These are phyloP conservation scores for Tachysurus vachellii DNA, from an alignment of 2,113 vertebrate genomes.

Conservation along the genomic window DNA sequence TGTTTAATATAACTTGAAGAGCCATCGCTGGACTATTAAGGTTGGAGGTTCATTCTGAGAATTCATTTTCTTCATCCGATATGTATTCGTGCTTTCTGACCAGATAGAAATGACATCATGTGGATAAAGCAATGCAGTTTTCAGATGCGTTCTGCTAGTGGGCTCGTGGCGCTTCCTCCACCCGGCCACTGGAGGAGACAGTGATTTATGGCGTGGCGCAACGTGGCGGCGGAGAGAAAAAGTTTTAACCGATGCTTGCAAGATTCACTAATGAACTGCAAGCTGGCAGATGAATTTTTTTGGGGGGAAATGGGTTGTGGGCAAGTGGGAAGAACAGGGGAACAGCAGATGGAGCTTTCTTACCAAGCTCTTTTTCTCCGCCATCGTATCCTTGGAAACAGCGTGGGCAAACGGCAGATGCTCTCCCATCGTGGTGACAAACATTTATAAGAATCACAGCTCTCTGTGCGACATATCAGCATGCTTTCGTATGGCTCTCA, in stretches of 20 bases:
- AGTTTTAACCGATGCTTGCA: conserved; percentile 56
- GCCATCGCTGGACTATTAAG: not conserved
- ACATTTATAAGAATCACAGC: conserved; percentile 50
- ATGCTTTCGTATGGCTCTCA: conserved; percentile 32
- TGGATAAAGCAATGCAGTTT: conserved; percentile 36
- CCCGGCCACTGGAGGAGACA: conserved; percentile 51
- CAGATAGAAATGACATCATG: conserved; percentile 15
- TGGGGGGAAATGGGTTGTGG: conserved; percentile 39
- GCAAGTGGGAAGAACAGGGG: conserved; percentile 47
- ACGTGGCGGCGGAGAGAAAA: conserved; percentile 30
- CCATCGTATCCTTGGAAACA: conserved; percentile 59
- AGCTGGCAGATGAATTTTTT: conserved; percentile 49
- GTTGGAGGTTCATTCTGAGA: not conserved
- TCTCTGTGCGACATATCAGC: conserved; percentile 36
- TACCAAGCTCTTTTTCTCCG: conserved; percentile 47
- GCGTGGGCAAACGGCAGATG: conserved; percentile 54
- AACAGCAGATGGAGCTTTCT: conserved; percentile 59
- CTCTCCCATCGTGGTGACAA: conserved; percentile 38
- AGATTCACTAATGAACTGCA: conserved; percentile 55
- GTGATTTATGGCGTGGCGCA: conserved; percentile 53
- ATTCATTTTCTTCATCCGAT: conserved; percentile 12
- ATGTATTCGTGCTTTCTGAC: not conserved
- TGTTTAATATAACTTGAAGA: not conserved
- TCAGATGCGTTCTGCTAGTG: conserved; percentile 33
- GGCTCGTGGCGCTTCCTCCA: conserved; percentile 25